Base-by-base conservation (phyloP, 1,140 invertebrate genomes). In the Adoxophyes honmai region DNA sequence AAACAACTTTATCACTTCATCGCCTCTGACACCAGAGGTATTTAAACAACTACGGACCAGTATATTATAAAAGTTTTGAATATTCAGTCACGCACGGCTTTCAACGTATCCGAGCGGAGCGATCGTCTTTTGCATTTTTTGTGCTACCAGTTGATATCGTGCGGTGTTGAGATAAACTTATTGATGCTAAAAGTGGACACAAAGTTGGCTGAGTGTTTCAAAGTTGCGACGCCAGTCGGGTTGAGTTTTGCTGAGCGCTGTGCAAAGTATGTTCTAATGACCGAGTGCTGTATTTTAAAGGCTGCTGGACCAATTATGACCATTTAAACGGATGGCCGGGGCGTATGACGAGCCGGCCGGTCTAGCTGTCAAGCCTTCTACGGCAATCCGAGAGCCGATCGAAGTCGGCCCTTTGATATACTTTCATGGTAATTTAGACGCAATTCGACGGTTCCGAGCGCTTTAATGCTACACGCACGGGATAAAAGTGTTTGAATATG, bases 1-100 rank as follows among this genome's bases (percentile, higher is more conserved):
- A 88, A 88, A 83, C 78, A 82, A 73, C 75, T 86, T 86, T 86
- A 88, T 88, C 85, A 84, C 80, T 82, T 80, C 81, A 88, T 88
- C 82, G 75, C 73, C 66, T 69, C 72, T 75, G 78, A 83, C 78
- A 82, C 65, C 66, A 63, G 54, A 64, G 72, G 73, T 71, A 77
- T 73, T 78, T 77, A 73, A 79, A 75, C 69, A 78, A 73, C 76
- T 75, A 76, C 74, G 69, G 67, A 68, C 70, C 74, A 66, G 64
- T 71, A 73, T 61, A 66, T 78, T 79, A 79, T 74, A 78, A 48
- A 28, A 78, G 52, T 78, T 80, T 78, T 78, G 66, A 80, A 83
- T 83, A 74, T 78, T 69, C 66, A 82, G 74, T 82, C 82, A 83
- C 82, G 80, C 82, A 82, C 69, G 59, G 57, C 69, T 76, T 66